Conservation (phyloP, 2,113 vertebrate species). For the Mellivora capensis region DNA sequence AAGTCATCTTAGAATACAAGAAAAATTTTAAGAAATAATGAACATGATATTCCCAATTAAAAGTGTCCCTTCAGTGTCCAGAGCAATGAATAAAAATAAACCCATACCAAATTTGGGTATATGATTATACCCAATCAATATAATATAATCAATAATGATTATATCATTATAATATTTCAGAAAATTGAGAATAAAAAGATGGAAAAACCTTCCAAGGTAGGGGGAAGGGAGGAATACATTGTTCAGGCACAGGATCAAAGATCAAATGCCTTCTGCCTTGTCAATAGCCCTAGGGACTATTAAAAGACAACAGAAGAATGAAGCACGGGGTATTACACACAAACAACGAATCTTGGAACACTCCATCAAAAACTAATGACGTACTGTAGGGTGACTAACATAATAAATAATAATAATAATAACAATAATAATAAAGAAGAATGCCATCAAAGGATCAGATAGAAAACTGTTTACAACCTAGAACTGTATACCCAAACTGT, state of each 20-base stretch:
- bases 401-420: too few relatives aligned
- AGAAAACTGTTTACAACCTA: neutral
- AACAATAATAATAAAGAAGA: neutral
- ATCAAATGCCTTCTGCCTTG: neutral
- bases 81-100: neutral
- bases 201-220: neutral
- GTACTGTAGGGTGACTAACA: too few relatives aligned
- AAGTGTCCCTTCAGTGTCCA: neutral
- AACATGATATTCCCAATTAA: neutral
- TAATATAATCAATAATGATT: too few relatives aligned
- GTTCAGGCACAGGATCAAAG: neutral
- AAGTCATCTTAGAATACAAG: neutral
- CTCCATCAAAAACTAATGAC: too few relatives aligned
- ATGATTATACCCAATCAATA: too few relatives aligned
- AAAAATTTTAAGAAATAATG: neutral
- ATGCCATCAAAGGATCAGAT: neutral
- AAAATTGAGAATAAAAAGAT: neutral
- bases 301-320: neutral
- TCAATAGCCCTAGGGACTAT: neutral
- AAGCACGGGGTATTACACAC: too few relatives aligned
- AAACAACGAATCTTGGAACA: too few relatives aligned
- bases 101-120: too few relatives aligned
- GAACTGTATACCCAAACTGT: neutral
- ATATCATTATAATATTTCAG: neutral
- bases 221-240: neutral